These are phyloP conservation scores for Oenanthe melanoleuca DNA, from an alignment of 2,113 vertebrate genomes.

Conservation along the genomic window DNA sequence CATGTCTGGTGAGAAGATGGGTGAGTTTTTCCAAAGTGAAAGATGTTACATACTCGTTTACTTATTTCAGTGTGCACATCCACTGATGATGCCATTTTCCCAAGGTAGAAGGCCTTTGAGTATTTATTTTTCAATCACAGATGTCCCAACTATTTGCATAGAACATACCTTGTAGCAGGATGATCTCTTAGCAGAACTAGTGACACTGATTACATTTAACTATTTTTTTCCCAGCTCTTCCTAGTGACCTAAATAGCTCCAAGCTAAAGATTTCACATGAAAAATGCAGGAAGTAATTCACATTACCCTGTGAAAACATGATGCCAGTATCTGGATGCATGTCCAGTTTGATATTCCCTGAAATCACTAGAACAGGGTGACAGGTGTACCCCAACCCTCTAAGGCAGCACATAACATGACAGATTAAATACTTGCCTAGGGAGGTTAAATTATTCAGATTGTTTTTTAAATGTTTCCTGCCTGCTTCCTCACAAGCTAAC, in stretches of 20 bases:
- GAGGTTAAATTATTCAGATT: background rate
- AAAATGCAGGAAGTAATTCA: background rate
- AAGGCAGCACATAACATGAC: background rate
- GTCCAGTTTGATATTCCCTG: background rate
- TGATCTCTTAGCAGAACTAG: background rate
- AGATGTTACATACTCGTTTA: background rate
- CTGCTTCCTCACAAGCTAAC: background rate
- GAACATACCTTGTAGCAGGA: background rate
- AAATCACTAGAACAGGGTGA: background rate
- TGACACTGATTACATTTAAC: background rate
- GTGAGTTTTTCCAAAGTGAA: conserved; percentile 6
- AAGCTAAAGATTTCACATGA: background rate
- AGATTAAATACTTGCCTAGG: background rate
- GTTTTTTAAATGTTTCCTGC: background rate
- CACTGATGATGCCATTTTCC: background rate
- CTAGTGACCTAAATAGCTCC: background rate
- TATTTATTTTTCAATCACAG: background rate
- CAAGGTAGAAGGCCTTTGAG: background rate
- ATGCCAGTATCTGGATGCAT: background rate
- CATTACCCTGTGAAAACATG: background rate
- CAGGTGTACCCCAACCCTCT: background rate
- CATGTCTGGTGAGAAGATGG: background rate
- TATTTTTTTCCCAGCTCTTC: background rate
- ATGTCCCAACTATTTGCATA: background rate
- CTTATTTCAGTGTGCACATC: background rate